Base-by-base conservation (phyloP, 2,113 vertebrate species). In the Mus spicilegus region DNA sequence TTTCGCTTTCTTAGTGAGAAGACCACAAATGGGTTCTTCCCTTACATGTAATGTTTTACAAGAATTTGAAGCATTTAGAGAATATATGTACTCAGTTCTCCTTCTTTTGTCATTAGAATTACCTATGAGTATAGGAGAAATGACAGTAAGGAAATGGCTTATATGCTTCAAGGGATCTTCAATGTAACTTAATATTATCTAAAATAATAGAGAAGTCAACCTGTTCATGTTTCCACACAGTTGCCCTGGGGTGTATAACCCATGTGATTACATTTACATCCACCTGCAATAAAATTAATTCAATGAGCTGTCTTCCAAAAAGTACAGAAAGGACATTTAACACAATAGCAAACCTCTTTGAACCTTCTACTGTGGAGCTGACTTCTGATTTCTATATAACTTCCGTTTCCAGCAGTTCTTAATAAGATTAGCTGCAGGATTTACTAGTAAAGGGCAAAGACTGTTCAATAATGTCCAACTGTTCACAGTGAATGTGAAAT, bases 401-500 rank as follows among this genome's bases (percentile, higher is more conserved):
- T 97, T 97, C 86, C 7, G 0, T 93, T 97, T 96, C 93, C 88
- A 51, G 67, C 96, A 70, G 80, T 95, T 96, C 92, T 93, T 97
- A 97, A 98, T 96, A 97, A 97, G 96, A 97, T 98, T 98, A 98
- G 85, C 93, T 42, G 73, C 87, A 87, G 95, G 90, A 87, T 95
- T 96, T 96, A 90, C 90, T 91, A 95, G 90, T 77, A 97, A 97
- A 98, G 96, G 88, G 92, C 81, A 97, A 93, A 97, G 70, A 78
- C 58, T 95, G 63, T 95, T 97, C 96, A 96, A 97, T 97, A 97
- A 89, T 92, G 95, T 89, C 96, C 96, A 95, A 33, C 97, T 96
- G 97, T 95, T 97, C 98, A 93, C 95, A 97, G 96, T 90, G 72
- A 96, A 98, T 93, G 92, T 96, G 92, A 98, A 98, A 97, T 95